Evolutionary conservation across 2,113 vertebrate genomes (phyloP).

Genomic region (Cromileptes altivelis): DNA sequence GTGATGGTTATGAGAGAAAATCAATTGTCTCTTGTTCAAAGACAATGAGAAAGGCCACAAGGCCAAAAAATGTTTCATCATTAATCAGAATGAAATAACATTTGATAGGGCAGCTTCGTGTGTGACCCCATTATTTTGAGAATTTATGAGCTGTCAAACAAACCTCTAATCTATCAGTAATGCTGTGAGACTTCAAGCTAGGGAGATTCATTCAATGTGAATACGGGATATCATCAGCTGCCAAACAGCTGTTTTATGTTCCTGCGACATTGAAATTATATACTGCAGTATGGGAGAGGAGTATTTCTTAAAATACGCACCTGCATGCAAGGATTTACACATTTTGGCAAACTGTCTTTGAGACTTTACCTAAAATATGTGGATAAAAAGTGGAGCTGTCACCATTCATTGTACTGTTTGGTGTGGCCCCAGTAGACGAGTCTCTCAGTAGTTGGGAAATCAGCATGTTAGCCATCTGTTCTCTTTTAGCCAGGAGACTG

Average conservation of each 20-base stretch:
- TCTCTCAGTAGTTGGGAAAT: too few species aligned
- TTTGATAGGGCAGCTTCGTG: slow-evolving; percentile 13
- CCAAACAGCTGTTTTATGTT: slow-evolving; percentile 24
- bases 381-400: too few species aligned
- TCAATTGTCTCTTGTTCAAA: not conserved
- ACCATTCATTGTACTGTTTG: too few species aligned
- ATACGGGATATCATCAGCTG: slow-evolving; percentile 8
- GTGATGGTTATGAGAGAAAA: not conserved
- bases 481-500: too few species aligned
- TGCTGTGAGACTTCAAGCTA: not conserved
- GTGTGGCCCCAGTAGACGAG: too few species aligned
- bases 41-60: not conserved
- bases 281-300: not conserved
- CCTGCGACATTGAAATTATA: not conserved
- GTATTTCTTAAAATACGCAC: slow-evolving; percentile 12
- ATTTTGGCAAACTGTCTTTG: too few species aligned
- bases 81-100: slow-evolving; percentile 10
- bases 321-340: too few species aligned
- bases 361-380: too few species aligned
- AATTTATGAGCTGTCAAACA: slow-evolving; percentile 30
- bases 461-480: too few species aligned
- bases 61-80: slow-evolving; percentile 2
- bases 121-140: slow-evolving; percentile 5
- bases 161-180: slow-evolving; percentile 16
- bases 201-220: not conserved